Percentiles rank a stretch among this genome's conserved stretches.
Conservation (phyloP, 2,797 vertebrate genomes). For the Dromococcyx pavoninus region DNA sequence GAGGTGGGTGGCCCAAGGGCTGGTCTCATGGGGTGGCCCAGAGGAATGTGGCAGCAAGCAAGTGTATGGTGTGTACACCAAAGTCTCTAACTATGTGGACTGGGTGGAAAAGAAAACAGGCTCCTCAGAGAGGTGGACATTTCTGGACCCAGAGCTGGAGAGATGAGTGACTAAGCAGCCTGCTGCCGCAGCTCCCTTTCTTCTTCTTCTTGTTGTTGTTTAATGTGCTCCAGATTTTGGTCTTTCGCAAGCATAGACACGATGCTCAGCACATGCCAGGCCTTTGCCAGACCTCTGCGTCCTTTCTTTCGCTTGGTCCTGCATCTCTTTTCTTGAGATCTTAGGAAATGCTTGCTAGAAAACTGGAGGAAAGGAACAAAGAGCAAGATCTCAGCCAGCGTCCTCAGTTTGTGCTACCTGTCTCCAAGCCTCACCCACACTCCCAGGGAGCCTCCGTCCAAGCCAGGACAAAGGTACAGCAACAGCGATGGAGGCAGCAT, state of each 20-base stretch:
- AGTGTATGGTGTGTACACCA: slow-evolving; percentile 95
- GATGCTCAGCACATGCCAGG: neutral
- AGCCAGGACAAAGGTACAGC: neutral
- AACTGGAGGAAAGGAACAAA: neutral
- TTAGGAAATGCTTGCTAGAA: slow-evolving; percentile 17
- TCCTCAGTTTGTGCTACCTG: neutral
- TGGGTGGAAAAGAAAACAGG: slow-evolving; percentile 86
- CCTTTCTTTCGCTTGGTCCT: neutral
- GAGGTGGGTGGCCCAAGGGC: slow-evolving; percentile 89
- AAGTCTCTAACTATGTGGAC: slow-evolving; percentile 86
- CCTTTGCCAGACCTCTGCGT: neutral
- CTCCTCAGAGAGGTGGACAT: slow-evolving; percentile 54
- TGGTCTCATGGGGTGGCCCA: slow-evolving; percentile 95
- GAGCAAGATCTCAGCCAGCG: neutral
- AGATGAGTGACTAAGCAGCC: slow-evolving; percentile 60
- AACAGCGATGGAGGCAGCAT: neutral
- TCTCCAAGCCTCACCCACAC: neutral
- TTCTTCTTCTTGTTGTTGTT: slow-evolving; percentile 10
- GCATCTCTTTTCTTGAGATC: neutral
- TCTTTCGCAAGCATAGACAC: slow-evolving; percentile 61
- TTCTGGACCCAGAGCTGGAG: slow-evolving; percentile 17
- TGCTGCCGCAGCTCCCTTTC: neutral
- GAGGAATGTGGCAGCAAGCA: slow-evolving; percentile 93
- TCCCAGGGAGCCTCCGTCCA: slow-evolving; percentile 43
- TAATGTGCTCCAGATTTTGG: slow-evolving; percentile 56